A percentile compares a stretch with the other conserved stretches of the same genome.
These are phyloP conservation scores for Stichodactyla helianthus DNA, from an alignment of 64 coral and sea anemone species.

Conservation along the genomic window DNA sequence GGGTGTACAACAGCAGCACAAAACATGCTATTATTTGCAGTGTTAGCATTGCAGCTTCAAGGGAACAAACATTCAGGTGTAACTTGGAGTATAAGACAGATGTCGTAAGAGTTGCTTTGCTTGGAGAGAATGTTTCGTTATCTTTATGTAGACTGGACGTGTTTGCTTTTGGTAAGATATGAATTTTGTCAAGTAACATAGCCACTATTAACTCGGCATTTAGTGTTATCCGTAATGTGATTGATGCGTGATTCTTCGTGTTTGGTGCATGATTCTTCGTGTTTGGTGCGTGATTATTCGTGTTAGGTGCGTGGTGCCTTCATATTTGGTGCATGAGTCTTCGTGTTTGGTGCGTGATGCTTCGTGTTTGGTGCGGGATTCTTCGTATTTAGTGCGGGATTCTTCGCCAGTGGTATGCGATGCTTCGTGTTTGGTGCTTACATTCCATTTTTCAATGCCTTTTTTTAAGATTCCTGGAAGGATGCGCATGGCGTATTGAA, in stretches of 20 bases:
- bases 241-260: too few species aligned
- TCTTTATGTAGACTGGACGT: background rate
- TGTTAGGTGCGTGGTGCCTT: too few species aligned
- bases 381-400: too few species aligned
- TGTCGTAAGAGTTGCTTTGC: background rate
- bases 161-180: background rate
- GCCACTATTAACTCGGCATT: too few species aligned
- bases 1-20: background rate
- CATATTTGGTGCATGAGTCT: too few species aligned
- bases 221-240: background rate
- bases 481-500: background rate
- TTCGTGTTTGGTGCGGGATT: too few species aligned
- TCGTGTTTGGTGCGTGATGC: too few species aligned
- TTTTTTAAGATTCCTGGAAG: background rate
- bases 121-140: background rate
- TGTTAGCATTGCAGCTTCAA: background rate
- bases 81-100: background rate
- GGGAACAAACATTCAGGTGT: background rate
- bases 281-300: too few species aligned
- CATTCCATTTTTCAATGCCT: too few species aligned
- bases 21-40: background rate
- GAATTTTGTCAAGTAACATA: background rate
- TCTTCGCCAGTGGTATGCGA: too few species aligned
- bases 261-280: too few species aligned
- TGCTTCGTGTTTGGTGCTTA: too few species aligned